Base-by-base conservation (phyloP, 2,797 vertebrate genomes). In the Myripristis jacobus region DNA sequence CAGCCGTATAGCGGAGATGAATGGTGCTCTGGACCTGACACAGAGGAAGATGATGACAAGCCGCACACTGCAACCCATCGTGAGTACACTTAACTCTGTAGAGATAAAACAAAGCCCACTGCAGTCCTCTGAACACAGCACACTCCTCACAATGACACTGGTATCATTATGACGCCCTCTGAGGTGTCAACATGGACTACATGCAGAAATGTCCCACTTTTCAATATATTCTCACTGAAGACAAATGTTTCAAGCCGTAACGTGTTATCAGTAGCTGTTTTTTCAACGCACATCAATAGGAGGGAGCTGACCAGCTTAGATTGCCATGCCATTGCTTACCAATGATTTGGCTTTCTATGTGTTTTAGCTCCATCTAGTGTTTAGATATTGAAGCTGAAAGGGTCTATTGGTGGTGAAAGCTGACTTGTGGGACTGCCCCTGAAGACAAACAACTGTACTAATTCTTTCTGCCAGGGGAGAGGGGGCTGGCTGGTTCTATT, bases 1-100 rank as follows among this genome's bases (percentile, higher is more conserved):
- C 97, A 98, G 92, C 98, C 97, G 0, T 99, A 99, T 79, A 99
- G 98, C 0, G 98, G 98, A 43, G 98, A 99, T 75, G 98, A 99
- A 78, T 99, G 98, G 98, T 99, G 97, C 87, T 99, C 98, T 2
- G 98, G 97, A 15, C 96, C 96, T 0, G 97, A 98, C 90, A 98
- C 96, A 0, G 97, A 99, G 77, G 98, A 99, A 7, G 95, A 95
- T 44, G 97, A 99, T 3, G 97, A 98, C 89, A 99, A 98, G 90
- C 93, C 95, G 15, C 92, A 94, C 47, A 86, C 92, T 75, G 91
- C 93, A n/a, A 48, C 94, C 69, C 96, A 96, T 87, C 96, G 97
- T 98, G 93, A 97, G 96, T 95, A 36, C 56, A 21, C 47, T 59
- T 18, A 3, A 22, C 63, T 72, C 54, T 18, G 55, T 19, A 25